Evolutionary conservation across 2,797 vertebrate genomes (phyloP).

Genomic region (Coregonus suidteri): DNA sequence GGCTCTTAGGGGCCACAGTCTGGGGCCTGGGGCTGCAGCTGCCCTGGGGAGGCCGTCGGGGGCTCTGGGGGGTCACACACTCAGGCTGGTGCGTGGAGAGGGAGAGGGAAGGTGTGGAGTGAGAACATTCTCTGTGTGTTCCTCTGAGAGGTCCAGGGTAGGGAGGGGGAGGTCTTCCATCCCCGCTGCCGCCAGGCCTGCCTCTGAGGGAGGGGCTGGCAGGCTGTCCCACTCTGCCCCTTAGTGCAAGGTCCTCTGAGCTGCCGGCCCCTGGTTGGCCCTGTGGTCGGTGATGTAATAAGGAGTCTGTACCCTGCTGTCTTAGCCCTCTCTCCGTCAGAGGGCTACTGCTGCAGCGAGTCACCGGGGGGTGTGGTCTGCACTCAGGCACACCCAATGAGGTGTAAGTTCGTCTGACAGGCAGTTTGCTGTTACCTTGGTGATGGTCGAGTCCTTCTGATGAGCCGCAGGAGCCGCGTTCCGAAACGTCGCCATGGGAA

Average conservation of each 20-base stretch:
- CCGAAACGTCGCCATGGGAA: constrained; percentile 83
- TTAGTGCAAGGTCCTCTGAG: constrained; percentile 71
- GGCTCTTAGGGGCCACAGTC: constrained; percentile 36
- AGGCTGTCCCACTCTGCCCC: constrained; percentile 25
- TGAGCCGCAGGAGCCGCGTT: constrained; percentile 83
- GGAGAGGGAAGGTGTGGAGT: constrained; percentile 61
- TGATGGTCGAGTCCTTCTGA: constrained; percentile 77
- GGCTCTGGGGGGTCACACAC: constrained; percentile 52
- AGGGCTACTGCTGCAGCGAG: constrained; percentile 74
- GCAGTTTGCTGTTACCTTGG: constrained; percentile 71
- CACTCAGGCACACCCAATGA: constrained; percentile 66
- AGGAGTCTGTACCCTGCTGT: constrained; percentile 37
- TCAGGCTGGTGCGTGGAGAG: constrained; percentile 45
- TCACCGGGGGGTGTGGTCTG: constrained; percentile 65
- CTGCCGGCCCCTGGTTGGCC: constrained; percentile 73
- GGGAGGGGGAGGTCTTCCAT: constrained; percentile 67
- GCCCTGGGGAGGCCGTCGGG: constrained; percentile 57
- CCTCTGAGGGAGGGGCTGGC: constrained; percentile 53
- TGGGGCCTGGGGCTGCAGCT: constrained; percentile 10
- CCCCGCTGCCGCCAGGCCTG: constrained; percentile 52
- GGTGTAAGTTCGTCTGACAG: constrained; percentile 74
- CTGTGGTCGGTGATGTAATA: constrained; percentile 58
- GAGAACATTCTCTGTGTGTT: constrained; percentile 27
- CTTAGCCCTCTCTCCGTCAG: constrained; percentile 54
- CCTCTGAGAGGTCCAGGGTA: constrained; percentile 72